Evolutionary conservation across 2,797 vertebrate genomes (phyloP), one percentile per base, ranked within the genome.

Genomic region (Anabas testudineus): DNA sequence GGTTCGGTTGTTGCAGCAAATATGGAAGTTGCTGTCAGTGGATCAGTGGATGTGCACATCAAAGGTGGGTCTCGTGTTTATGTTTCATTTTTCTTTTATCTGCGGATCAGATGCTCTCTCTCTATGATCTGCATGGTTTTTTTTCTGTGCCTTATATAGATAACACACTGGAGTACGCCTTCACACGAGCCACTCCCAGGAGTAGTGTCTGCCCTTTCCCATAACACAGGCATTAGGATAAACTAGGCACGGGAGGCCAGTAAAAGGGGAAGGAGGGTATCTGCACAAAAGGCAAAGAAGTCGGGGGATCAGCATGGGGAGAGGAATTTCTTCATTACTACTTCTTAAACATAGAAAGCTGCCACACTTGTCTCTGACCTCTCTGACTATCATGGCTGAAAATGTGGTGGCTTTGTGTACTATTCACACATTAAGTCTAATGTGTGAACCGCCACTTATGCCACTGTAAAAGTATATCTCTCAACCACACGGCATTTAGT

Each of bases 21-120:
- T 70, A 41, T 52, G 43, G 30, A 70, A 61, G 73, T 48, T 39
- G 45, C 47, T 64, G n/a, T n/a, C n/a, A n/a, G n/a, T n/a, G 68
- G 76, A 75, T 71, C 52, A 59, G 75, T 70, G 77, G 70, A 72
- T 34, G 49, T 55, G 66, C 76, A 85, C 88, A 91, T 92, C 88
- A 93, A 91, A 91, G 86, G 41, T 71, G 43, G 41, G 68, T 62
- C 34, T 36, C 53, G 65, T 1, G 18, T 89, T 90, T 89, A 56
- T 84, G 49, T 92, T 92, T 91, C 77, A 81, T 90, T 88, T 88
- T 78, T 79, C 70, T 74, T 88, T 82, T 82, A 90, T 92, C 91
- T 85, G 58, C 67, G 34, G 13, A 88, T 91, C 87, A 59, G 62
- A 26, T 48, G 39, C 42, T 19, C 47, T 53, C 51, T n/a, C 63